Conservation (phyloP, 2,888 invertebrate species). For the Dione juno region DNA sequence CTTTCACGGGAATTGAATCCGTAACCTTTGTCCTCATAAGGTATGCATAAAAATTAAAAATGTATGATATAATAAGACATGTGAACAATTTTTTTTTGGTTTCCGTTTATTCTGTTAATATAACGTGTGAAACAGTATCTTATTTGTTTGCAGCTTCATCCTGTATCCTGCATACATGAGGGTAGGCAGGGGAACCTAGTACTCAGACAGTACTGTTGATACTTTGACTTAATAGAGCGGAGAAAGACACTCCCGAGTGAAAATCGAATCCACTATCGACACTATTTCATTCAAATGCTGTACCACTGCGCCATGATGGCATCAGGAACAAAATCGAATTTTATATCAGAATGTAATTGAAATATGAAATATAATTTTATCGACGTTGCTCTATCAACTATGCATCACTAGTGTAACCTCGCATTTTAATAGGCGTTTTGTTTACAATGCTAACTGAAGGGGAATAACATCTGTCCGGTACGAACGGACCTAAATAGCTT, state of each 20-base stretch:
- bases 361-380: slow-evolving; percentile 29
- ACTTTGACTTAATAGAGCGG: too few relatives aligned
- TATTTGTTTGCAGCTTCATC: too few relatives aligned
- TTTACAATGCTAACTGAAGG: slow-evolving; percentile 79
- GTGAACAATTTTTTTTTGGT: background rate
- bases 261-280: too few relatives aligned
- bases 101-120: background rate
- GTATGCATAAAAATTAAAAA: background rate
- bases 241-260: too few relatives aligned
- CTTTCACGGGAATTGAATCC: background rate
- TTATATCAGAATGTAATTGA: too few relatives aligned
- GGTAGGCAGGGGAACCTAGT: too few relatives aligned
- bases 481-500: slow-evolving; percentile 41
- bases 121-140: background rate
- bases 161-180: too few relatives aligned
- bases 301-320: too few relatives aligned
- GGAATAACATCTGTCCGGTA: slow-evolving; percentile 56
- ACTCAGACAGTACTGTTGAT: too few relatives aligned
- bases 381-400: slow-evolving; percentile 35
- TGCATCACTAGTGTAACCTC: slow-evolving; percentile 60
- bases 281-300: too few relatives aligned
- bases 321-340: too few relatives aligned
- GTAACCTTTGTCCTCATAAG: background rate
- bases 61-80: slow-evolving; percentile 1
- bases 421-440: slow-evolving; percentile 82